Evolutionary conservation across 2,888 invertebrate species (phyloP), one percentile per base, ranked within the genome.

Genomic region (Rhagonycha fulva): DNA sequence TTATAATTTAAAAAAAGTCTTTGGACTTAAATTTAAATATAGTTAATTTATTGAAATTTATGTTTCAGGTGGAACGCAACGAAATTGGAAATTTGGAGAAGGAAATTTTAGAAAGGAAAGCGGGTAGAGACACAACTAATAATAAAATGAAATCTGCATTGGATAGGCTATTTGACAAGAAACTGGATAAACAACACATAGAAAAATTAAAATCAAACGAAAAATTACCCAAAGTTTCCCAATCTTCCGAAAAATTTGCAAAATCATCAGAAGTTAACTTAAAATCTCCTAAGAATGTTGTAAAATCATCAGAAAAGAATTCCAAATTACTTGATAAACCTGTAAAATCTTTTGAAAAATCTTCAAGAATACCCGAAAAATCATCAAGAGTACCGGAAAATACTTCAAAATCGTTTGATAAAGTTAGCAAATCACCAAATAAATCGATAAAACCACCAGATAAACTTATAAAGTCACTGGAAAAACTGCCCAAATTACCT

Each of bases 81-180:
- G 82, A 79, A 24, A 70, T 84, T 5, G 79, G 81, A 28, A 84
- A 86, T 75, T 81, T 89, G 14, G 90, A 87, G 80, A 86, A 85
- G 84, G 89, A 86, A 84, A 89, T 84, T 81, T 85, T 84, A 72
- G 88, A 85, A 80, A 83, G 85, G 74, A 88, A 84, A 80, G 84
- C 87, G 60, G 81, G 88, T 80, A 76, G 88, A 84, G 83, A 88
- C 81, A 70, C 23, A 28, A 67, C 66, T 26, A 85, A 85, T 78
- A 84, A 88, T 84, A 85, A 85, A 86, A 84, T 89, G 83, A 85
- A 87, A 81, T 88, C 86, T 24, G 88, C 91, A 3, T 83, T 92
- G 69, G 92, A 92, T 80, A 90, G 90, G 80, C 84, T 92, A 66
- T 88, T 92, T 66, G 91, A 84, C 66, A 81, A 68, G 28, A 79